Evolutionary conservation across 1,140 invertebrate species (phyloP).

Genomic region (Brachionus manjavacas): DNA sequence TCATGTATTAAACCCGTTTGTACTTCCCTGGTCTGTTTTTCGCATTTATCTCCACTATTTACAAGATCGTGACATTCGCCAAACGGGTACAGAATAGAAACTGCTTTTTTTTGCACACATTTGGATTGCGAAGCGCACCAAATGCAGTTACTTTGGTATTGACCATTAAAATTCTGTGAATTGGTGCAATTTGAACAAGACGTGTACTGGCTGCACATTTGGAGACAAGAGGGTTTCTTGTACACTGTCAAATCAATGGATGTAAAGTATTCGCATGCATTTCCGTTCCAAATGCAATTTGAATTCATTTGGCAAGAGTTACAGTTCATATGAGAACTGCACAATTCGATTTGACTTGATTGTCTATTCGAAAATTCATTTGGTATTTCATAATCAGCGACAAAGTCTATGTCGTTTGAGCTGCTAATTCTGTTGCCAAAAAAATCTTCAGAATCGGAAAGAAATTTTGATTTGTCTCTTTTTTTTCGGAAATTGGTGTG

Average conservation of each 20-base stretch:
- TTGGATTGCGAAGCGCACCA: slow-evolving; percentile 19
- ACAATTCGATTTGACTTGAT: not conserved
- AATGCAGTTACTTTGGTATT: not conserved
- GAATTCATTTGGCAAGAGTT: not conserved
- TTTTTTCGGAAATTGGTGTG: not conserved
- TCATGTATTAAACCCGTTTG: not conserved
- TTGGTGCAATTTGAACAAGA: slow-evolving; percentile 30
- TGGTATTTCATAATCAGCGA: slow-evolving; percentile 2
- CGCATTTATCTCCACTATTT: not conserved
- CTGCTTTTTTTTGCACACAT: slow-evolving; percentile 32
- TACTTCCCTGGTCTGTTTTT: not conserved
- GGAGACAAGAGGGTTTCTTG: slow-evolving; percentile 5
- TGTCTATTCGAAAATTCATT: not conserved
- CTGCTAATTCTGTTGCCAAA: not conserved
- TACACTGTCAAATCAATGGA: slow-evolving; percentile 9
- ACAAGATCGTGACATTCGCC: slow-evolving; percentile 11
- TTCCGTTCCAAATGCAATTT: slow-evolving; percentile 31
- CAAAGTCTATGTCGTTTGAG: not conserved
- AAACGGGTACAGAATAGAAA: slow-evolving; percentile 9
- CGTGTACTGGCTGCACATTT: slow-evolving; percentile 9
- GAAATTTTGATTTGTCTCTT: not conserved
- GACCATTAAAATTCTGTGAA: not conserved
- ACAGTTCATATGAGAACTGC: not conserved
- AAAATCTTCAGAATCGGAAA: not conserved
- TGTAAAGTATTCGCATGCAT: not conserved